Conservation (phyloP, 2,888 invertebrate genomes). For the Hesperia comma region DNA sequence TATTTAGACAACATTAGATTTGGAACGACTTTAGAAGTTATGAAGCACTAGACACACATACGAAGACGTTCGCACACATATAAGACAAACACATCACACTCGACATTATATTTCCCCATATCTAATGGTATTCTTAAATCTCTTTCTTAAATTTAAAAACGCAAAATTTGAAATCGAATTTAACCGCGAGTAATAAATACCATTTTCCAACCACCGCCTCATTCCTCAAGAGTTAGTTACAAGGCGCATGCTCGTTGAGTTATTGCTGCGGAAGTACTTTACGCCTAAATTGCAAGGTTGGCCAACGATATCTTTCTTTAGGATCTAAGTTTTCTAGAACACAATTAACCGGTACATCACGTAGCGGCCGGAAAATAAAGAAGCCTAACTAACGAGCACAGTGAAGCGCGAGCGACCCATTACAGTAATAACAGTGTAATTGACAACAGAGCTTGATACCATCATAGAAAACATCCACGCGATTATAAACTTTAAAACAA, state of each 20-base stretch:
- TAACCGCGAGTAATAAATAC: neutral
- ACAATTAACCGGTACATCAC: conserved; percentile 62
- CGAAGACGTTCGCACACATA: no score
- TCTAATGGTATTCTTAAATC: no score
- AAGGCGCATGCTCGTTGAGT: conserved; percentile 1
- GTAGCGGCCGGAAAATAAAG: conserved; percentile 49
- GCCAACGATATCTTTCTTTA: conserved; percentile 46
- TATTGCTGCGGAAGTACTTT: conserved; percentile 23
- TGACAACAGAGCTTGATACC: conserved; percentile 18
- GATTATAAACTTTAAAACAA: conserved; percentile 2
- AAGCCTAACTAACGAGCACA: conserved; percentile 50
- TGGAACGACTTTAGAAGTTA: no score
- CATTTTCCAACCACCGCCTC: neutral
- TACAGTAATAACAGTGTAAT: conserved; percentile 42
- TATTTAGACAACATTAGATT: no score
- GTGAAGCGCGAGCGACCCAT: conserved; percentile 38
- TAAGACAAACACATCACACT: no score
- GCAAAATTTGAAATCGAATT: neutral
- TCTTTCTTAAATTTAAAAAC: no score
- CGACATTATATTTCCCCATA: no score
- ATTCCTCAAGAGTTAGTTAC: neutral
- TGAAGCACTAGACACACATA: no score
- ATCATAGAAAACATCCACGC: conserved; percentile 6
- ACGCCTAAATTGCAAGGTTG: conserved; percentile 35
- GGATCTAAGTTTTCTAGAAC: conserved; percentile 40